phyloP scores from a whole-genome alignment of 2,113 vertebrate genomes.

The Bambusicola thoracicus region DNA sequence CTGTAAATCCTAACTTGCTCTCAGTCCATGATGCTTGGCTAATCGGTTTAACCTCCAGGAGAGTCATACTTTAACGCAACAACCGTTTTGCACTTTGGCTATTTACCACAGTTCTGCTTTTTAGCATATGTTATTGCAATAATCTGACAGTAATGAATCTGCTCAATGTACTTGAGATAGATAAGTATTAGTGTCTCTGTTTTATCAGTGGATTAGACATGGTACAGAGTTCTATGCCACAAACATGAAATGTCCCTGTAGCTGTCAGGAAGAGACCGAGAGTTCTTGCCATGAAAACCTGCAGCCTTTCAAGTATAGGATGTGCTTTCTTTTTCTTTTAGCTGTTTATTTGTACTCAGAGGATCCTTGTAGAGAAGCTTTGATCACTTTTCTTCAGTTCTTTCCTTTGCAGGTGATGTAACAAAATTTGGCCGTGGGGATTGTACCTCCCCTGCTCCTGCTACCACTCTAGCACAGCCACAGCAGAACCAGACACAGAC shows the following conservation, averaged over 20 bases:
- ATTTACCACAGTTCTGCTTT: slow-evolving; percentile 26
- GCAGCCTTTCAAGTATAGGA: background rate
- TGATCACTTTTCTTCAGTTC: background rate
- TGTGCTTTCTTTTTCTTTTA: background rate
- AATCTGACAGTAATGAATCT: background rate
- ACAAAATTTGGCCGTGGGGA: slow-evolving; percentile 95
- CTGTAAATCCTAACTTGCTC: slow-evolving; percentile 40
- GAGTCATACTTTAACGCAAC: slow-evolving; percentile 8
- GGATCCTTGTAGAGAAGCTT: background rate
- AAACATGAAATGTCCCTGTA: background rate
- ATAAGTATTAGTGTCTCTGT: slow-evolving; percentile 8
- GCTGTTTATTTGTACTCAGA: background rate
- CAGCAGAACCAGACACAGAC: slow-evolving; percentile 87
- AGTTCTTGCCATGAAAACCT: background rate
- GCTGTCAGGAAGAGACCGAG: background rate
- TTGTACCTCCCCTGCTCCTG: slow-evolving; percentile 91
- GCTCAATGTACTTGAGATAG: background rate
- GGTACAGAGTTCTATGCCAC: background rate
- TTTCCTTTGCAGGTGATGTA: slow-evolving; percentile 85
- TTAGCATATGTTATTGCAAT: slow-evolving; percentile 1
- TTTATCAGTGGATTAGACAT: background rate
- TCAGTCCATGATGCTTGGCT: slow-evolving; percentile 44
- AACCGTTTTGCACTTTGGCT: slow-evolving; percentile 12
- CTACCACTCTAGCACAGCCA: slow-evolving; percentile 86
- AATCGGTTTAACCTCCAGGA: slow-evolving; percentile 24